phyloP scores from a whole-genome alignment of 2,797 vertebrate species.

The Periparus ater region DNA sequence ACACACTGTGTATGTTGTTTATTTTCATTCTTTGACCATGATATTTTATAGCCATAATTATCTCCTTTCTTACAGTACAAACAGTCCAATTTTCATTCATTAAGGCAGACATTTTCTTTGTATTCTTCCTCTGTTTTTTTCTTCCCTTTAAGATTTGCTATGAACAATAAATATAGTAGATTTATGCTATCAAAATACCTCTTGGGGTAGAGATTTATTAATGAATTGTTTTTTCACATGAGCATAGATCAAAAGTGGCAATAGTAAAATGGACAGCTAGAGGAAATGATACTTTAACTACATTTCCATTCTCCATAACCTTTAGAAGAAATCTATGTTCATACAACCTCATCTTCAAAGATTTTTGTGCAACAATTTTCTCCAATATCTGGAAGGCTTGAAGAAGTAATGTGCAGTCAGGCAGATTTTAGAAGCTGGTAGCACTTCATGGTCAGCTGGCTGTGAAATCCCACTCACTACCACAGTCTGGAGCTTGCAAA shows the following conservation, averaged over 20 bases:
- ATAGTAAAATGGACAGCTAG: neutral
- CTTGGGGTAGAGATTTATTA: neutral
- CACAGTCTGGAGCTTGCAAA: neutral
- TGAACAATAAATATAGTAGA: neutral
- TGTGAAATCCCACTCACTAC: neutral
- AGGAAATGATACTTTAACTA: neutral
- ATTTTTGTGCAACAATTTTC: neutral
- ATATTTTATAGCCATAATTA: constrained; percentile 29
- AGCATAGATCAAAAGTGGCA: neutral
- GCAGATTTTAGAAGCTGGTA: neutral
- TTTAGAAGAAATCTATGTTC: neutral
- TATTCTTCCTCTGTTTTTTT: neutral
- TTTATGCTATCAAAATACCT: neutral
- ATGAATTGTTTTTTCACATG: neutral
- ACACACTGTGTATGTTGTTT: neutral
- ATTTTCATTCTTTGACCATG: constrained; percentile 16
- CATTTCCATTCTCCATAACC: neutral
- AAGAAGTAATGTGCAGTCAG: neutral
- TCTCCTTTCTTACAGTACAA: constrained; percentile 31
- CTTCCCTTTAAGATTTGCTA: neutral
- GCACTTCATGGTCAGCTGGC: neutral
- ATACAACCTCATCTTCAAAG: neutral
- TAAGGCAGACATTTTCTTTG: neutral
- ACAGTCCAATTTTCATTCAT: neutral
- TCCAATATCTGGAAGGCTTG: neutral